Percentiles rank a stretch among this genome's conserved stretches.
phyloP scores from a whole-genome alignment of 2,113 vertebrate species.

The Anser cygnoides region DNA sequence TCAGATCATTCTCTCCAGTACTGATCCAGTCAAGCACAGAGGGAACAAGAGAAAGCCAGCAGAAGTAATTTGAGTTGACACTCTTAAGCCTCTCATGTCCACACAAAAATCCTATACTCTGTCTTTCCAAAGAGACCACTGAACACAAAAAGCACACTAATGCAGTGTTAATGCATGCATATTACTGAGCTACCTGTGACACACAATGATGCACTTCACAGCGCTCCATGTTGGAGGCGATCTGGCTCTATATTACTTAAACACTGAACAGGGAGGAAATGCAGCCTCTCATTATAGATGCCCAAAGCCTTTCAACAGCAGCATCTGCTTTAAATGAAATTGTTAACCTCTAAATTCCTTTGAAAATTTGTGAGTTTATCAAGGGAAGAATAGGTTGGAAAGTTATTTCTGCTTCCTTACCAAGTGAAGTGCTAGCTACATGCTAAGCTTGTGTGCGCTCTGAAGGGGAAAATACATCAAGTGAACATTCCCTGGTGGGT shows the following conservation, averaged over 20 bases:
- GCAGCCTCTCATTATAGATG: background rate
- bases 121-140: background rate
- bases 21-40: background rate
- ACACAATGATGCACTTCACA: background rate
- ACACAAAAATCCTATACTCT: background rate
- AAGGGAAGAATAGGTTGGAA: background rate
- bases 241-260: background rate
- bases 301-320: background rate
- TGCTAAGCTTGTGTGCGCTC: background rate
- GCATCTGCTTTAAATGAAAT: background rate
- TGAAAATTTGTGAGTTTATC: background rate
- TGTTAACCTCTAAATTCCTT: slow-evolving; percentile 1
- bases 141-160: background rate
- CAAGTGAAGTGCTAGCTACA: background rate
- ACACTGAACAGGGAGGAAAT: background rate
- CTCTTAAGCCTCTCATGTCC: background rate
- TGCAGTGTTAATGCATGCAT: background rate
- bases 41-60: background rate
- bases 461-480: background rate
- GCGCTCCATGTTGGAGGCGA: background rate
- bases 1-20: background rate
- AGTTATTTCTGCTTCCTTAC: background rate
- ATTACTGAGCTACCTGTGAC: background rate
- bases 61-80: background rate
- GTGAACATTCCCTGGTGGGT: background rate